Conservation (phyloP, 2,888 invertebrate species). For the Dryobota labecula region DNA sequence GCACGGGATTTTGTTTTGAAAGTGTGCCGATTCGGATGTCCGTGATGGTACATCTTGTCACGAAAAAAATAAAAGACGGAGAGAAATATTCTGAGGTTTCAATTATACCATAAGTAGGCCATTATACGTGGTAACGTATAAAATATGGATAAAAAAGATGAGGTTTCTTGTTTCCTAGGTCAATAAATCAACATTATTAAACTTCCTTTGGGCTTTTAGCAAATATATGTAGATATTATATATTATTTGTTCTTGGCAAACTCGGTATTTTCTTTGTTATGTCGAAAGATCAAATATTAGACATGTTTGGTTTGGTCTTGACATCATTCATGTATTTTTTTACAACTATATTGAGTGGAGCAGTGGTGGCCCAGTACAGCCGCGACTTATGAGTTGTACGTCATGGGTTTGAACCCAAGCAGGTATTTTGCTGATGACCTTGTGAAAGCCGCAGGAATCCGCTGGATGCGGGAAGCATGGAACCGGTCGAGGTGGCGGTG, state of each 20-base stretch:
- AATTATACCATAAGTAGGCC: neutral
- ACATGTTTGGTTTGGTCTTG: neutral
- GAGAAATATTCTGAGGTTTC: neutral
- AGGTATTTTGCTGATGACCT: no score
- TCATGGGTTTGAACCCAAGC: no score
- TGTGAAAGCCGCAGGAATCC: no score
- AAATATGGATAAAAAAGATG: neutral
- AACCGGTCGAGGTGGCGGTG: no score
- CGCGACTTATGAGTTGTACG: no score
- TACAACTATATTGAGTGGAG: no score
- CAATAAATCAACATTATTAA: slow-evolving; percentile 11
- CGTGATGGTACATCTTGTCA: neutral
- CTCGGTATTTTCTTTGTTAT: neutral
- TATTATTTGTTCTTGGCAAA: neutral
- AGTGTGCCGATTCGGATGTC: no score
- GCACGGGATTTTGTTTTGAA: no score
- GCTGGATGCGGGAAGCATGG: no score
- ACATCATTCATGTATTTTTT: neutral
- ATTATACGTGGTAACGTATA: neutral
- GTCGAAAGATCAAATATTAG: slow-evolving; percentile 4
- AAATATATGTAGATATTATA: slow-evolving; percentile 3
- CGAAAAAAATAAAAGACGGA: neutral
- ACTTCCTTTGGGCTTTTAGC: slow-evolving; percentile 1
- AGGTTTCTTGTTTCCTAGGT: neutral
- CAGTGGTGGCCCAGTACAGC: no score